A percentile compares a stretch with the other conserved stretches of the same genome.
These are phyloP conservation scores for Allophyes oxyacanthae DNA, from an alignment of 2,888 invertebrate genomes.

Conservation along the genomic window DNA sequence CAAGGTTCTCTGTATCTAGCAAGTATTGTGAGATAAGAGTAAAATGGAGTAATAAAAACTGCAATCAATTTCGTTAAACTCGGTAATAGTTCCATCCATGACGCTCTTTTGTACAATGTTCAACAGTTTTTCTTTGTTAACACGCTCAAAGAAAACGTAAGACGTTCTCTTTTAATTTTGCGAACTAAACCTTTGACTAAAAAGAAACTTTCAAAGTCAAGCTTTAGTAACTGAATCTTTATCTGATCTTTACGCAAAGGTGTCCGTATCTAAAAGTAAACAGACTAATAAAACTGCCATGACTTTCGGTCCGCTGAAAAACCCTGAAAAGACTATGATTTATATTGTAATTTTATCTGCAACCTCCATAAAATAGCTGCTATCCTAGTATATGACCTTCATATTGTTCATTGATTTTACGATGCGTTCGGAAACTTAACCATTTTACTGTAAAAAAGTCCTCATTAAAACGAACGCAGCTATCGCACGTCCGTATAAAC, in stretches of 20 bases:
- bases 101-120: constrained; percentile 38
- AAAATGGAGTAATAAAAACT: constrained; percentile 5
- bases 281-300: constrained; percentile 34
- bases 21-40: no score
- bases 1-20: no score
- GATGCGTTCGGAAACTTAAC: constrained; percentile 8
- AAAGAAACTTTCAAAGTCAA: constrained; percentile 28
- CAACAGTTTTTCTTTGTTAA: constrained; percentile 43
- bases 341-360: constrained; percentile 30
- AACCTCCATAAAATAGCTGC: constrained; percentile 39
- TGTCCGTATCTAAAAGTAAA: constrained; percentile 22
- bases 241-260: constrained; percentile 3
- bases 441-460: constrained; percentile 5
- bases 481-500: constrained; percentile 12
- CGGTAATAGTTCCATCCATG: constrained; percentile 15
- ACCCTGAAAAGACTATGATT: constrained; percentile 21
- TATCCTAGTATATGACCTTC: constrained; percentile 12
- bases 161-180: constrained; percentile 54
- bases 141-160: constrained; percentile 43
- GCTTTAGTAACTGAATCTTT: constrained; percentile 27
- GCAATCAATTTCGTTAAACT: constrained; percentile 8
- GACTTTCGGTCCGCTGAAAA: constrained; percentile 8
- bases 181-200: constrained; percentile 50
- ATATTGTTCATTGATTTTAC: constrained; percentile 35
- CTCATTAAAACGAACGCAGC: constrained; percentile 3